Base-by-base conservation (phyloP, 2,797 vertebrate species). In the Sciurus vulgaris region DNA sequence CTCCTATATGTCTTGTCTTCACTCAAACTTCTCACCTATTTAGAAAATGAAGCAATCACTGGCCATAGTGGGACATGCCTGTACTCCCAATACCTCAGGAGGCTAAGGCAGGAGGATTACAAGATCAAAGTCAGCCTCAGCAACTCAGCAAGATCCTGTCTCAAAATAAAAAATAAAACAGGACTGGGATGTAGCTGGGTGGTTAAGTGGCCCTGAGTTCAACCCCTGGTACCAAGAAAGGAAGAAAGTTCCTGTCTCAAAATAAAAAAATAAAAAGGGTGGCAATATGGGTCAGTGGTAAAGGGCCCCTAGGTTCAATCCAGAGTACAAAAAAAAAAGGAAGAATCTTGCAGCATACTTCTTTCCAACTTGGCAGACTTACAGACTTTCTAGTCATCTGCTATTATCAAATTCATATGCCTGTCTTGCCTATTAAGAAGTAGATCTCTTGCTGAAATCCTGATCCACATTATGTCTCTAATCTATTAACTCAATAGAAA, bases 371-470 rank as follows among this genome's bases (percentile, higher is more conserved):
- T 47, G 56, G 92, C 61, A 89, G 73, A 63, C 28, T 65, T 87
- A 67, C 1, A 82, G 30, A 94, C 35, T 83, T 94, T 74, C n/a
- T 26, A 82, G 85, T 11, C 7, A 82, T 8, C 44, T 73, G 44
- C 33, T 63, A 35, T n/a, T 20, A 77, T 59, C 86, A 91, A 88
- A 86, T 56, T 56, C 74, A 70, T 2, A 33, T 61, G 69, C 61
- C 61, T 56, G 20, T 65, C 38, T 33, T 15, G 14, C 49, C 28
- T 3, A 20, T 30, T 8, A 89, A 92, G 20, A 90, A 7, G 44
- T 47, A 93, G 61, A 79, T 49, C 20, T 73, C 86, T 89, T 94
- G 35, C 65, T 94, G 4, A 95, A 83, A 86, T 59, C 38, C 81
- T 47, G n/a, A 91, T 17, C 88, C 44, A 78, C 12, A 78, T 1